phyloP scores from a whole-genome alignment of 2,888 invertebrate species.

The Neria commutata region DNA sequence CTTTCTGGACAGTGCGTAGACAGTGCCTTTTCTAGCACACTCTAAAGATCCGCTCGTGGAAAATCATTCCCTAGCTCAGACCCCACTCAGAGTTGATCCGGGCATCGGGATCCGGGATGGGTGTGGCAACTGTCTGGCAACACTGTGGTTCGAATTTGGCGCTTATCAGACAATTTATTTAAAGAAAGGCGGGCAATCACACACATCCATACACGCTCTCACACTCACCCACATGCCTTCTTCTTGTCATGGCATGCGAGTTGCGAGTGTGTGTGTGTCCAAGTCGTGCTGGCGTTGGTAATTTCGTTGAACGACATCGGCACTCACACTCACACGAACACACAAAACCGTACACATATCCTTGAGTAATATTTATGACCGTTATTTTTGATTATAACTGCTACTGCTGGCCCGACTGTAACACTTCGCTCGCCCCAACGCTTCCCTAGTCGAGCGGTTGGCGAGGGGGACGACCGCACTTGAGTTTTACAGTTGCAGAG shows the following conservation, averaged over 20 bases:
- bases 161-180: neutral
- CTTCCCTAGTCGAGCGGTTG: neutral
- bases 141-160: no score
- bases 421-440: conserved; percentile 3
- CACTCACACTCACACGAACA: neutral
- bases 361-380: conserved; percentile 31
- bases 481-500: no score
- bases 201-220: neutral
- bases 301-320: neutral
- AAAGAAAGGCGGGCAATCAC: neutral
- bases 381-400: conserved; percentile 33
- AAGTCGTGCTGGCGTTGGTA: conserved; percentile 7
- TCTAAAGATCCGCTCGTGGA: no score
- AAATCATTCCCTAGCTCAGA: no score
- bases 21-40: no score
- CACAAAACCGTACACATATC: conserved; percentile 11
- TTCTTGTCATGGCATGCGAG: neutral
- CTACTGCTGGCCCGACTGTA: conserved; percentile 9
- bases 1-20: no score
- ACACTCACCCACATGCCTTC: neutral
- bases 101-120: no score
- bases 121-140: no score
- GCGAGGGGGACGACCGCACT: neutral
- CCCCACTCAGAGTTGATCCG: no score
- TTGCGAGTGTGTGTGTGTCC: neutral